Evolutionary conservation across 2,888 invertebrate genomes (phyloP).

Genomic region (Dasypolia templi): DNA sequence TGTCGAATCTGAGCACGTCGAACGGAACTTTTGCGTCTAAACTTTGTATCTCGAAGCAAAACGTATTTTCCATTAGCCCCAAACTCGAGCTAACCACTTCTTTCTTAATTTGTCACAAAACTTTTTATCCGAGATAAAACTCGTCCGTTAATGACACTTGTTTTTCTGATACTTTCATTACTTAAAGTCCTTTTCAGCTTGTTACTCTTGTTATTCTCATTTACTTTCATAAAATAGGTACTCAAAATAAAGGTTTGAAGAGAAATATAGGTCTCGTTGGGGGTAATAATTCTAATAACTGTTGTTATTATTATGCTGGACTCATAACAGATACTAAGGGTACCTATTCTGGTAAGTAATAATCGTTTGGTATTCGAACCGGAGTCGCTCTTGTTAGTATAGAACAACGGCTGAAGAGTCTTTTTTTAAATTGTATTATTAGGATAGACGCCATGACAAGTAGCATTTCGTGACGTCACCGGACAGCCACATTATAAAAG

Average conservation of each 20-base stretch:
- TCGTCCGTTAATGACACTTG: constrained; percentile 77
- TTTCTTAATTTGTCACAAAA: constrained; percentile 84
- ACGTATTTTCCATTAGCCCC: constrained; percentile 63
- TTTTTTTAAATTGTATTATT: constrained; percentile 50
- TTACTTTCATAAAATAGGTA: constrained; percentile 57
- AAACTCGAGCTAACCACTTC: constrained; percentile 57
- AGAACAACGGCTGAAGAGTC: constrained; percentile 22
- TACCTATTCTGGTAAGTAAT: constrained; percentile 51
- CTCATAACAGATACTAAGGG: constrained; percentile 56
- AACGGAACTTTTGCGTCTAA: constrained; percentile 58
- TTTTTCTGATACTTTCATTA: constrained; percentile 79
- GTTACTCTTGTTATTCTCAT: constrained; percentile 61
- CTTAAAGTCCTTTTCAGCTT: constrained; percentile 50
- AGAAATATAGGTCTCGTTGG: constrained; percentile 22
- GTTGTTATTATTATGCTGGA: constrained; percentile 53
- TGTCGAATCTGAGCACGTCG: constrained; percentile 56
- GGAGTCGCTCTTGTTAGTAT: constrained; percentile 49
- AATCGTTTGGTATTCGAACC: constrained; percentile 46
- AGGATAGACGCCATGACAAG: too few species aligned
- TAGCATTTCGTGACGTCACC: too few species aligned
- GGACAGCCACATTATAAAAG: too few species aligned
- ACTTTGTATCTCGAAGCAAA: constrained; percentile 67
- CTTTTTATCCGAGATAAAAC: constrained; percentile 76
- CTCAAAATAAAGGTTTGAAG: constrained; percentile 57
- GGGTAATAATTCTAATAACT: constrained; percentile 41